These are phyloP conservation scores for Zaprionus lineosus DNA, from an alignment of 2,888 invertebrate species.

Conservation along the genomic window DNA sequence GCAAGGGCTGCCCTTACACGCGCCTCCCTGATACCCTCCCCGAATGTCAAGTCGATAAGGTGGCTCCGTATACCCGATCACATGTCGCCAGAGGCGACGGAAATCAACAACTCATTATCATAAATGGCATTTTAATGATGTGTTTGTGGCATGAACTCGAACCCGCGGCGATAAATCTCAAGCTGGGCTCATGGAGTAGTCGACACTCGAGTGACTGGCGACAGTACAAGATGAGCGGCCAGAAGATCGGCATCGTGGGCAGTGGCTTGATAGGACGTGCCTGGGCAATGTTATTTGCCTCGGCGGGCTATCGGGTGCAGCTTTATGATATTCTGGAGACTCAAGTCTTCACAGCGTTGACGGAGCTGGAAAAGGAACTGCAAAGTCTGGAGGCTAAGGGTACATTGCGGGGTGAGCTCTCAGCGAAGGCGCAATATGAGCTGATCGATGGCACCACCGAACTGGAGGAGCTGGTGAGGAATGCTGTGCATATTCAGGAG, in stretches of 20 bases:
- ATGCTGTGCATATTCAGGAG: constrained; percentile 93
- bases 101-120: constrained; percentile 61
- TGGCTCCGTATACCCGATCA: background rate
- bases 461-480: constrained; percentile 88
- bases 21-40: no score
- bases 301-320: constrained; percentile 94
- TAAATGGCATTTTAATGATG: constrained; percentile 53
- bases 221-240: constrained; percentile 82
- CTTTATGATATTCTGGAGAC: constrained; percentile 92
- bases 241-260: constrained; percentile 90
- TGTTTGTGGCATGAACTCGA: constrained; percentile 53
- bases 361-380: constrained; percentile 89
- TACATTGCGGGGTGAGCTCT: constrained; percentile 89
- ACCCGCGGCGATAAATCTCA: constrained; percentile 60
- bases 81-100: background rate
- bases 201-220: background rate
- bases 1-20: no score
- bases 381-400: constrained; percentile 87
- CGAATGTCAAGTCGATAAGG: no score
- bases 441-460: constrained; percentile 89
- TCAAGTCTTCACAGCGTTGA: constrained; percentile 89
- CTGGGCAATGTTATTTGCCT: constrained; percentile 98
- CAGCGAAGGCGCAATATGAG: constrained; percentile 88
- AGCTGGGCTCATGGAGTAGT: constrained; percentile 7
- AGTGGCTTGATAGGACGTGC: constrained; percentile 98